Conservation (phyloP, 2,888 invertebrate genomes). For the Nephrotoma guestfalica region DNA sequence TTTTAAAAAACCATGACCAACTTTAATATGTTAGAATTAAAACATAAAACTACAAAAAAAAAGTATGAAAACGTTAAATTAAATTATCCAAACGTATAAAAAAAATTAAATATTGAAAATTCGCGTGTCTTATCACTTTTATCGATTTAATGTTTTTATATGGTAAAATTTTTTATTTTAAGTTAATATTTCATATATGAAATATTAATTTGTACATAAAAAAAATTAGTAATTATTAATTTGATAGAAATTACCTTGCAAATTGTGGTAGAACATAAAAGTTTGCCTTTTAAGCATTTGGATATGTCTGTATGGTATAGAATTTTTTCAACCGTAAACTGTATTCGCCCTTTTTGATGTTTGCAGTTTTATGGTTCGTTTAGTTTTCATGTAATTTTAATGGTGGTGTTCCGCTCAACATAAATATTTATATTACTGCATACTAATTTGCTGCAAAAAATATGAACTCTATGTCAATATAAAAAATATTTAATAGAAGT, state of each 20-base stretch:
- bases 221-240: not conserved
- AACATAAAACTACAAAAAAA: not conserved
- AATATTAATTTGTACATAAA: not conserved
- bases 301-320: not conserved
- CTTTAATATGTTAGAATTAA: not conserved
- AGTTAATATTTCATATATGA: not conserved
- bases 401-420: not conserved
- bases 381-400: not conserved
- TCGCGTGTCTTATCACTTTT: not conserved
- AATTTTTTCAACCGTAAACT: not conserved
- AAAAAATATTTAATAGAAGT: too few species aligned
- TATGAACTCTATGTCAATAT: too few species aligned
- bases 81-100: not conserved
- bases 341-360: not conserved
- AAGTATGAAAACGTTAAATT: not conserved
- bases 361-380: not conserved
- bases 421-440: not conserved
- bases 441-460: too few species aligned
- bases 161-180: not conserved
- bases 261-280: not conserved
- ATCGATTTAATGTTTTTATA: not conserved
- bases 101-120: not conserved
- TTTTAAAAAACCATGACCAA: not conserved
- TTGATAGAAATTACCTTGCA: not conserved
- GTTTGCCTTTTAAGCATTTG: not conserved